A percentile compares a stretch with the other conserved stretches of the same genome.
phyloP scores from a whole-genome alignment of 2,113 vertebrate genomes.

The Leucopsar rothschildi region DNA sequence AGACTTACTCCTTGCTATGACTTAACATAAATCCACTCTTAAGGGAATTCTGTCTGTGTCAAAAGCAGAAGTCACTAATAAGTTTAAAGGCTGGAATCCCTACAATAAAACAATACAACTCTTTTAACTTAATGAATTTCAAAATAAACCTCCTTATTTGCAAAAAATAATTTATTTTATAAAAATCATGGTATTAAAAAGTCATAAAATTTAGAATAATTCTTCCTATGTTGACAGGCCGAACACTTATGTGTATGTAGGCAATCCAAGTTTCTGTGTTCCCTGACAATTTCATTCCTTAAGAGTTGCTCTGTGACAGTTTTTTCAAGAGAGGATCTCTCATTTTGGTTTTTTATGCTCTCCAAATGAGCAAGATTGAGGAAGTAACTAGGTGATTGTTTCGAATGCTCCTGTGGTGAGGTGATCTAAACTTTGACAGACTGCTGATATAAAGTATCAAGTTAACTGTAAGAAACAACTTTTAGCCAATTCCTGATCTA shows the following conservation, averaged over 20 bases:
- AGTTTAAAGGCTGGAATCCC: background rate
- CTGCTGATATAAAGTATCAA: background rate
- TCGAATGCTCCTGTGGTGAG: background rate
- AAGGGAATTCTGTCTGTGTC: background rate
- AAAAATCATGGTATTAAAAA: background rate
- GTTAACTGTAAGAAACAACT: background rate
- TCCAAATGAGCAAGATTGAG: background rate
- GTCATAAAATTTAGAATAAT: background rate
- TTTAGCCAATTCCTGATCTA: background rate
- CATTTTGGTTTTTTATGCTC: background rate
- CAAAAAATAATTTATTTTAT: background rate
- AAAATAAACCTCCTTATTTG: background rate
- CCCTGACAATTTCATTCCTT: background rate
- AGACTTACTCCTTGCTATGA: background rate
- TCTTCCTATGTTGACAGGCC: background rate
- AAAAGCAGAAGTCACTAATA: background rate
- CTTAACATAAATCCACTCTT: background rate
- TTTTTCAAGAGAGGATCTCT: background rate
- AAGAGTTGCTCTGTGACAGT: background rate
- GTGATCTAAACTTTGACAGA: background rate
- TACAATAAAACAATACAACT: background rate
- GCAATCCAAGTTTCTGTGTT: background rate
- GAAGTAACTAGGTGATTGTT: background rate
- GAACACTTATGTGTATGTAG: background rate
- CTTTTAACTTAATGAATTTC: background rate